Conservation (phyloP, 2,113 vertebrate species). For the Carettochelys insculpta region DNA sequence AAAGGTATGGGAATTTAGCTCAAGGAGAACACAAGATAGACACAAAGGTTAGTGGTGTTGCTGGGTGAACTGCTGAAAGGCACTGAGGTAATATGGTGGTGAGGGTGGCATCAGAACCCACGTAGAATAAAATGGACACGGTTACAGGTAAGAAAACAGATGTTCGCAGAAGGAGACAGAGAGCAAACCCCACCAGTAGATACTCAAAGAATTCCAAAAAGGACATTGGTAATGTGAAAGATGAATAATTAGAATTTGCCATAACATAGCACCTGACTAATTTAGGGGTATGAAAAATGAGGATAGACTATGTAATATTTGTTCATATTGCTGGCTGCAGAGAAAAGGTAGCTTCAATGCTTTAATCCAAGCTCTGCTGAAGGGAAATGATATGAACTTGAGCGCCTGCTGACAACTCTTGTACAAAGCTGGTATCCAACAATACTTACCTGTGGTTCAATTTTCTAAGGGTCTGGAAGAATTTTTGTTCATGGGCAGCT, state of each 20-base stretch:
- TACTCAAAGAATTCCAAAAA: background rate
- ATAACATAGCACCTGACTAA: background rate
- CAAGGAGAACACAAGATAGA: background rate
- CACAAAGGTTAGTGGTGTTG: background rate
- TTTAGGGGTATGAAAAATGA: background rate
- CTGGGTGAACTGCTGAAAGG: background rate
- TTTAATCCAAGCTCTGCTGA: background rate
- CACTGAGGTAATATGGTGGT: background rate
- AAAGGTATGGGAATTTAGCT: background rate
- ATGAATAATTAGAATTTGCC: rapidly evolving
- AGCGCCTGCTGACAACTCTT: background rate
- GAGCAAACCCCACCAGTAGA: background rate
- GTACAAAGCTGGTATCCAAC: background rate
- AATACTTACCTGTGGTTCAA: background rate
- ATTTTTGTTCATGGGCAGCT: background rate
- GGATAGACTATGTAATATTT: rapidly evolving
- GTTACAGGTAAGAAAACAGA: background rate
- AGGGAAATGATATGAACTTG: background rate
- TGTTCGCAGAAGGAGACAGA: background rate
- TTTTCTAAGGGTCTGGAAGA: background rate
- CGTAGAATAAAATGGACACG: background rate
- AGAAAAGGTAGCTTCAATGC: background rate
- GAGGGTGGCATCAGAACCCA: background rate
- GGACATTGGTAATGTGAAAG: background rate
- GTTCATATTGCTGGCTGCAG: background rate